These are phyloP conservation scores for Megalops atlanticus DNA, from an alignment of 2,113 vertebrate genomes.

Conservation along the genomic window DNA sequence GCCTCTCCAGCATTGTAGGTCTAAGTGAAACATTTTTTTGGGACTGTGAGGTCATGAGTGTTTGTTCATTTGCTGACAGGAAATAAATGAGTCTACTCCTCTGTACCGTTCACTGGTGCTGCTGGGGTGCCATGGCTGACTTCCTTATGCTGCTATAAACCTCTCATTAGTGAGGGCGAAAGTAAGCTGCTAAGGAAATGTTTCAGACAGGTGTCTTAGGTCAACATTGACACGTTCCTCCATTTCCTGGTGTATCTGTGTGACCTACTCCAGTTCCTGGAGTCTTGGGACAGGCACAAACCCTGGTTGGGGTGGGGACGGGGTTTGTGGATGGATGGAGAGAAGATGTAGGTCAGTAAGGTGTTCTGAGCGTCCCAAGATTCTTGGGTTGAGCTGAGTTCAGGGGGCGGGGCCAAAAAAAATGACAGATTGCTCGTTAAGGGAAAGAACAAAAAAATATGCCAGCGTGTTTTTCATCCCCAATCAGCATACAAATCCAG, in stretches of 20 bases:
- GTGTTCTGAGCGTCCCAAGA: neutral
- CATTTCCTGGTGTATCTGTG: neutral
- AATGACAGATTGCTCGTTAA: constrained; percentile 72
- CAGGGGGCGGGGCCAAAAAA: constrained; percentile 59
- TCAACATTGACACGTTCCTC: neutral
- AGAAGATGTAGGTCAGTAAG: constrained; percentile 43
- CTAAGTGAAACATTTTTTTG: no score
- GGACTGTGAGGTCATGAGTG: neutral
- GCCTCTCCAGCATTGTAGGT: neutral
- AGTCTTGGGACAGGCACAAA: constrained; percentile 4
- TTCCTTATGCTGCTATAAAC: neutral
- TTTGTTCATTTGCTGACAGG: neutral
- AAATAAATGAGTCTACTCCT: neutral
- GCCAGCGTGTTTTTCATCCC: constrained; percentile 57
- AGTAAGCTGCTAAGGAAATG: constrained; percentile 25
- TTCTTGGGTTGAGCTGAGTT: constrained; percentile 47
- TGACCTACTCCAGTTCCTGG: constrained; percentile 33
- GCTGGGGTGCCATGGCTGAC: constrained; percentile 23
- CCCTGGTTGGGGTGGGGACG: neutral
- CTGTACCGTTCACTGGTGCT: neutral
- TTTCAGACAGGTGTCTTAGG: constrained; percentile 56
- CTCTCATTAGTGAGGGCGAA: constrained; percentile 42
- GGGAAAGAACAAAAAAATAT: constrained; percentile 69
- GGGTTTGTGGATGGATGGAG: neutral
- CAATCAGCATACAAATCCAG: constrained; percentile 56